Evolutionary conservation across 2,113 vertebrate genomes (phyloP).

Genomic region (Delphinapterus leucas): DNA sequence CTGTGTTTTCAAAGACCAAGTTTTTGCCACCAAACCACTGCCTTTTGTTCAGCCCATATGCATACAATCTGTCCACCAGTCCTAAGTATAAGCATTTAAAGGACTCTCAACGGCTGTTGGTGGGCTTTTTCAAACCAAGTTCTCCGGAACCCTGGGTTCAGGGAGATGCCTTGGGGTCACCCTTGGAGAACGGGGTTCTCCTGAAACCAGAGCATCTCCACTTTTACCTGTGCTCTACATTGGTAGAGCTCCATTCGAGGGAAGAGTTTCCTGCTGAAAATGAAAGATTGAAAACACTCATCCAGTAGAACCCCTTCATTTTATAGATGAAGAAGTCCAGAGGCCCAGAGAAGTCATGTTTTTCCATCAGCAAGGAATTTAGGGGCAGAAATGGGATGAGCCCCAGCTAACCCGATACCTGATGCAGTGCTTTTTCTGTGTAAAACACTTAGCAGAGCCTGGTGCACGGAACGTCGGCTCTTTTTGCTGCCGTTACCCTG

Average conservation of each 20-base stretch:
- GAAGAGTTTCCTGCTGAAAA: neutral
- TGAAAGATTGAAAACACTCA: neutral
- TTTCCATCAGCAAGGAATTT: neutral
- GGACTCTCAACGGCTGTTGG: neutral
- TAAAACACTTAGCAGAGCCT: neutral
- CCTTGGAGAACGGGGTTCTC: neutral
- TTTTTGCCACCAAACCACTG: neutral
- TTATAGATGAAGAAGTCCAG: neutral
- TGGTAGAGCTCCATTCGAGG: neutral
- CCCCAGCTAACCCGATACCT: neutral
- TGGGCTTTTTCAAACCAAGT: neutral
- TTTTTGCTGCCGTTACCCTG: neutral
- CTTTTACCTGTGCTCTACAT: neutral
- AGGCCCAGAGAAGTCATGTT: neutral
- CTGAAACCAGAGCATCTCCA: neutral
- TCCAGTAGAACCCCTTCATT: neutral
- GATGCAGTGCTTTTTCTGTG: accelerated
- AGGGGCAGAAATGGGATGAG: neutral
- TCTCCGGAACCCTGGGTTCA: neutral
- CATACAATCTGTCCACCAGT: accelerated
- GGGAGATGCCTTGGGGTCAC: neutral
- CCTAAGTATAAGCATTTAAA: neutral
- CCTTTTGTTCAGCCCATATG: neutral
- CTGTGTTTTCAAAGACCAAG: neutral
- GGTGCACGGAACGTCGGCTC: accelerated